A percentile compares a stretch with the other conserved stretches of the same genome.
phyloP scores from a whole-genome alignment of 1,140 invertebrate species.

The Bombus soroeensis region DNA sequence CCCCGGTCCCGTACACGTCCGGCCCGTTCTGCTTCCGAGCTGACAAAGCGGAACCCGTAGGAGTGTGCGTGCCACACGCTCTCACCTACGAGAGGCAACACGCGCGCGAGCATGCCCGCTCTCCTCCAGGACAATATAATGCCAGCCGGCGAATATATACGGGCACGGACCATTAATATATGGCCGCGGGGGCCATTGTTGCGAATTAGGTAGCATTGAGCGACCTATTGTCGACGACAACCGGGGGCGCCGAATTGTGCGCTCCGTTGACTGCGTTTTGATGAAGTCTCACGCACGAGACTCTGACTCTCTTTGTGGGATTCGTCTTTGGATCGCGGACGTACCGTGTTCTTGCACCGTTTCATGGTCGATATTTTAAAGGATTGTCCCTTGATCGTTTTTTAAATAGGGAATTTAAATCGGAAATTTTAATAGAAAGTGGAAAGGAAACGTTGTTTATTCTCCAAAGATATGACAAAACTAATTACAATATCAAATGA shows the following conservation, averaged over 20 bases:
- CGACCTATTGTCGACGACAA: slow-evolving; percentile 74
- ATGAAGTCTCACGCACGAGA: slow-evolving; percentile 32
- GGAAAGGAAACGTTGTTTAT: background rate
- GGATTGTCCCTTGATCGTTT: background rate
- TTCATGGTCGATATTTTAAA: background rate
- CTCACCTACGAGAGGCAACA: background rate
- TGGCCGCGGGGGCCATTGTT: slow-evolving; percentile 78
- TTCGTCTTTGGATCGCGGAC: background rate
- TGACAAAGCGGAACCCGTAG: slow-evolving; percentile 42
- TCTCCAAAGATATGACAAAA: background rate
- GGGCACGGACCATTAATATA: slow-evolving; percentile 78
- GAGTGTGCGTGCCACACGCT: slow-evolving; percentile 4
- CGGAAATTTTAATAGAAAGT: background rate
- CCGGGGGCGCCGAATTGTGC: slow-evolving; percentile 55
- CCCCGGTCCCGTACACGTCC: slow-evolving; percentile 43
- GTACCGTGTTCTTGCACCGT: background rate
- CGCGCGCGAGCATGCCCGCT: background rate
- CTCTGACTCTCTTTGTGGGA: background rate
- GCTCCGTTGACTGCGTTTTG: slow-evolving; percentile 55
- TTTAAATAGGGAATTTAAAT: background rate
- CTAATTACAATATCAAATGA: background rate
- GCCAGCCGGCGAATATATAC: slow-evolving; percentile 61
- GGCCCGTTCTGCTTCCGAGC: slow-evolving; percentile 58
- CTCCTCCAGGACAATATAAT: slow-evolving; percentile 62
- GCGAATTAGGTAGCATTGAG: slow-evolving; percentile 80